A percentile compares a stretch with the other conserved stretches of the same genome.
Conservation (phyloP, 2,888 invertebrate species). For the Lamellibrachia columna region DNA sequence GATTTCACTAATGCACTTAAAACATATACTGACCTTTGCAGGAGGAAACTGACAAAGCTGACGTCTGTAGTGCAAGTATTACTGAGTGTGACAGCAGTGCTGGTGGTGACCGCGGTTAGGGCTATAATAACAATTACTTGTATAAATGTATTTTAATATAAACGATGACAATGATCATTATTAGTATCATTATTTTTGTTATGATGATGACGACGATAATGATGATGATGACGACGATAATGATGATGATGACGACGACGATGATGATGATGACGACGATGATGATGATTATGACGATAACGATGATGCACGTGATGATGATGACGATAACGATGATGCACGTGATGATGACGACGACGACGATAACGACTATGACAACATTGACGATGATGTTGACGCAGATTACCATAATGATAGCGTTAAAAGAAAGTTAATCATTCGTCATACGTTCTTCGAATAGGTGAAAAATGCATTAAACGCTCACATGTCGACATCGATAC, state of each 20-base stretch:
- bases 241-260: background rate
- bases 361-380: background rate
- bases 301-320: background rate
- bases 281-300: background rate
- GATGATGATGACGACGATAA: background rate
- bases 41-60: background rate
- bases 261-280: background rate
- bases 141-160: no score
- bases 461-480: background rate
- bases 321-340: background rate
- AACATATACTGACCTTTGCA: background rate
- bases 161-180: no score
- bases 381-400: background rate
- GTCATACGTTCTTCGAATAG: background rate
- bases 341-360: background rate
- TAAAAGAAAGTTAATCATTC: background rate
- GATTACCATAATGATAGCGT: background rate
- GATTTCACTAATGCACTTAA: background rate
- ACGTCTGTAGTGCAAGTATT: no score
- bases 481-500: background rate
- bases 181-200: no score
- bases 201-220: no score
- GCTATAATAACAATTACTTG: no score
- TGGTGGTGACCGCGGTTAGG: no score
- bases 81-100: no score